phyloP scores from a whole-genome alignment of 2,888 invertebrate species.

The Meandrusa payeni region DNA sequence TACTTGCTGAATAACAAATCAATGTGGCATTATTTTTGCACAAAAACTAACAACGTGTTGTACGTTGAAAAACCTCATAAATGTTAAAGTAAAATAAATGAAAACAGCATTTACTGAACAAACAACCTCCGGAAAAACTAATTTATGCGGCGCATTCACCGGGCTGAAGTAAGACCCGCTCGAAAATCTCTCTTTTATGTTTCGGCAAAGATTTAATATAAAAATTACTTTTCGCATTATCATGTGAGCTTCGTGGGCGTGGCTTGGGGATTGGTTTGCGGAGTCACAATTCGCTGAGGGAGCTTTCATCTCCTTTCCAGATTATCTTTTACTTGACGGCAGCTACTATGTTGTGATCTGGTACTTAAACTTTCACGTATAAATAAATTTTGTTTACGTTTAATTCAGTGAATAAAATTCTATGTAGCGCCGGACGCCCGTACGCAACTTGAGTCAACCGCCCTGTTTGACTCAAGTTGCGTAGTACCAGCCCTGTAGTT shows the following conservation, averaged over 20 bases:
- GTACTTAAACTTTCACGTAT: constrained; percentile 5
- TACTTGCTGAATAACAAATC: constrained; percentile 31
- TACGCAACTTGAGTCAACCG: no score
- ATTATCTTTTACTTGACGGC: constrained; percentile 76
- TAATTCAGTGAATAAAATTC: no score
- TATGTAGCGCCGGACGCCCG: no score
- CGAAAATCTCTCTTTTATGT: constrained; percentile 70
- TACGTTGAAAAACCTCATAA: constrained; percentile 62
- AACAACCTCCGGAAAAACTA: constrained; percentile 77
- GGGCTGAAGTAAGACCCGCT: constrained; percentile 54
- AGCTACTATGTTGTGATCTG: constrained; percentile 45
- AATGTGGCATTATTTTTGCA: constrained; percentile 25
- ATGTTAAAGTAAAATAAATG: constrained; percentile 65
- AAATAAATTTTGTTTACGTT: no score
- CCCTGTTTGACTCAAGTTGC: no score
- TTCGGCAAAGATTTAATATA: constrained; percentile 74
- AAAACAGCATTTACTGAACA: constrained; percentile 60
- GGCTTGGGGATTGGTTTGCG: constrained; percentile 47
- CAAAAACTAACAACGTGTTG: constrained; percentile 31
- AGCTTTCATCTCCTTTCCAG: constrained; percentile 51
- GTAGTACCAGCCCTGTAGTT: no score
- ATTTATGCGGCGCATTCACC: constrained; percentile 70
- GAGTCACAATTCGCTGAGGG: constrained; percentile 53
- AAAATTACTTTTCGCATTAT: constrained; percentile 77
- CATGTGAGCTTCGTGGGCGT: constrained; percentile 62